These are phyloP conservation scores for Ochropacha duplaris DNA, from an alignment of 2,888 invertebrate species.

Conservation along the genomic window DNA sequence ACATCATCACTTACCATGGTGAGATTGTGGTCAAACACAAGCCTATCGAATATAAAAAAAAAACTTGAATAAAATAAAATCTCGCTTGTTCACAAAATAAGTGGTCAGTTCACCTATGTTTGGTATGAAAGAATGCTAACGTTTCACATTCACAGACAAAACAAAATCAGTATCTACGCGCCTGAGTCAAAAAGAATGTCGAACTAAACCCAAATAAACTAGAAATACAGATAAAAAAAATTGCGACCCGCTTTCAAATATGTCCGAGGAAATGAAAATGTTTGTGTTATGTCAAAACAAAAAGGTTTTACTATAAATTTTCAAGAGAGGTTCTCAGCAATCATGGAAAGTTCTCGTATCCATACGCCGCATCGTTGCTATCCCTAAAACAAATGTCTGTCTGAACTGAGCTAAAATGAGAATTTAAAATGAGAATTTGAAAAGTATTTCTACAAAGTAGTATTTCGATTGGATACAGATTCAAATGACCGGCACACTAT, in stretches of 20 bases:
- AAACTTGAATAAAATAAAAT: no score
- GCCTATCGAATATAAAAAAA: no score
- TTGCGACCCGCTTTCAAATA: conserved; percentile 38
- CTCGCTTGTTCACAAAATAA: no score
- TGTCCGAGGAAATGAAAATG: conserved; percentile 58
- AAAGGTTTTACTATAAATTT: conserved; percentile 51
- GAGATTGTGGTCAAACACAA: no score
- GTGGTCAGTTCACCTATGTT: conserved; percentile 24
- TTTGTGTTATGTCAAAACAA: conserved; percentile 55
- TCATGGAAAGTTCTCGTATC: conserved; percentile 53
- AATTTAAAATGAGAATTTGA: no score
- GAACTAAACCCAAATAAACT: conserved; percentile 42
- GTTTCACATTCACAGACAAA: conserved; percentile 56
- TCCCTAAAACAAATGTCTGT: conserved; percentile 64
- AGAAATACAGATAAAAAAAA: conserved; percentile 62
- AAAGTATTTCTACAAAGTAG: conserved; percentile 13
- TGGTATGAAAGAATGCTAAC: conserved; percentile 36
- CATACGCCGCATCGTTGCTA: conserved; percentile 38
- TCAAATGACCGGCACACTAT: background rate
- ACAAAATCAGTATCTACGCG: conserved; percentile 45
- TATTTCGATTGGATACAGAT: background rate
- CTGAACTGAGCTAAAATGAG: no score
- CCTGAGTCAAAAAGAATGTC: conserved; percentile 34
- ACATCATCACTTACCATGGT: no score
- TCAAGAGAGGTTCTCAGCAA: conserved; percentile 49